Evolutionary conservation across 2,888 invertebrate species (phyloP).

Genomic region (Brachypalpus laphriformis): DNA sequence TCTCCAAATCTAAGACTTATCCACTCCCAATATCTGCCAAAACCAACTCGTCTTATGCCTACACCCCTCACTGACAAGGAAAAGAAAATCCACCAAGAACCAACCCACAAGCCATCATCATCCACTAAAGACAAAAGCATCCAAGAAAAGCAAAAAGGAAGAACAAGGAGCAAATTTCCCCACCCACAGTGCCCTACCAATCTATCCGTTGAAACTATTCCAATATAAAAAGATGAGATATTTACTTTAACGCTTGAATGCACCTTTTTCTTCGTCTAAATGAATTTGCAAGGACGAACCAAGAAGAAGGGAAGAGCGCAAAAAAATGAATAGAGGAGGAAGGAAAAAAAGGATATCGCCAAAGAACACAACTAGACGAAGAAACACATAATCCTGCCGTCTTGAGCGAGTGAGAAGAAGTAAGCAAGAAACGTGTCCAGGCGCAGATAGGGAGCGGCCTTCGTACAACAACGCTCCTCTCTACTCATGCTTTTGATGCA

Average conservation of each 20-base stretch:
- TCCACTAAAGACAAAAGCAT: conserved; percentile 55
- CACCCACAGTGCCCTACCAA: conserved; percentile 41
- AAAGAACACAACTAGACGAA: conserved; percentile 70
- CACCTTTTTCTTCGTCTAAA: conserved; percentile 73
- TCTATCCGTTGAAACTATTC: conserved; percentile 72
- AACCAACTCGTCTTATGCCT: conserved; percentile 14
- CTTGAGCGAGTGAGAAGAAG: conserved; percentile 64
- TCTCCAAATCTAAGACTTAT: conserved; percentile 30
- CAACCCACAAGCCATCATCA: conserved; percentile 39
- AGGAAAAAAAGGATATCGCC: conserved; percentile 59
- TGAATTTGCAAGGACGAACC: conserved; percentile 66
- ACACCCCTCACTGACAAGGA: background rate
- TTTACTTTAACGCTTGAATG: conserved; percentile 74
- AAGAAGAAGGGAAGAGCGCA: background rate
- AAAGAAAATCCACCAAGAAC: conserved; percentile 31
- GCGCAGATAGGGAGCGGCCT: conserved; percentile 69
- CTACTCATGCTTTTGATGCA: conserved; percentile 58
- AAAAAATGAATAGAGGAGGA: background rate
- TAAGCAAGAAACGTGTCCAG: conserved; percentile 71
- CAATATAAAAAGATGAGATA: conserved; percentile 75
- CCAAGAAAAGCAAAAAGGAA: background rate
- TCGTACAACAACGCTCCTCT: conserved; percentile 28
- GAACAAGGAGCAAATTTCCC: background rate
- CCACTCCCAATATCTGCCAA: conserved; percentile 53
- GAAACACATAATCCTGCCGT: conserved; percentile 62